Conservation (phyloP, 2,888 invertebrate species). For the Dione vanillae region DNA sequence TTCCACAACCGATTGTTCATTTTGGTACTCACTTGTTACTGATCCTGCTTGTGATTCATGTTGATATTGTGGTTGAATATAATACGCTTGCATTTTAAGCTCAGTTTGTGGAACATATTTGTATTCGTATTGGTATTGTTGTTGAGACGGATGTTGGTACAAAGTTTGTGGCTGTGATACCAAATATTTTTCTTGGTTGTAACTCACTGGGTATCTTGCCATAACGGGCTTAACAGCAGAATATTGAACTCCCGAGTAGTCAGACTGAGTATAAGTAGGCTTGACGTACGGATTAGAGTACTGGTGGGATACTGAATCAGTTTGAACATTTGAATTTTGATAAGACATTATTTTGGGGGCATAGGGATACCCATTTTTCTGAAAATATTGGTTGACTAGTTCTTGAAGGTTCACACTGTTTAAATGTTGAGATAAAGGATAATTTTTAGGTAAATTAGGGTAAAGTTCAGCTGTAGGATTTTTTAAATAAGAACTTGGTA, state of each 20-base stretch:
- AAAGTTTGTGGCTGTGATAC: slow-evolving; percentile 61
- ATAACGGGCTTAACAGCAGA: slow-evolving; percentile 80
- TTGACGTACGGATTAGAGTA: slow-evolving; percentile 71
- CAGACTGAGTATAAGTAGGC: slow-evolving; percentile 74
- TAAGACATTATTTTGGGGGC: slow-evolving; percentile 73
- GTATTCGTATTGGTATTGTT: slow-evolving; percentile 69
- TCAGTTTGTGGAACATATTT: slow-evolving; percentile 64
- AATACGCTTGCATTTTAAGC: slow-evolving; percentile 60
- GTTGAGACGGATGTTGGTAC: slow-evolving; percentile 65
- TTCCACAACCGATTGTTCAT: slow-evolving; percentile 50
- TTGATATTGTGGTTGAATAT: slow-evolving; percentile 65
- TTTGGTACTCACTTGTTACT: slow-evolving; percentile 51
- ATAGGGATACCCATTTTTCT: slow-evolving; percentile 71
- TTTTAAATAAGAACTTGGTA: slow-evolving; percentile 83
- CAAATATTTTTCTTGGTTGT: slow-evolving; percentile 62
- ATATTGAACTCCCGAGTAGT: slow-evolving; percentile 76
- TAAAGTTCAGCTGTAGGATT: slow-evolving; percentile 82
- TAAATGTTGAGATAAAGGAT: slow-evolving; percentile 81
- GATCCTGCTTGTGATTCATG: slow-evolving; percentile 55
- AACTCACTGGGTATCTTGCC: slow-evolving; percentile 74
- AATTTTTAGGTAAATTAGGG: slow-evolving; percentile 82
- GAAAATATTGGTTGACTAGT: slow-evolving; percentile 81
- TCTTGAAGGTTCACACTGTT: slow-evolving; percentile 84
- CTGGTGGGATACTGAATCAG: slow-evolving; percentile 62
- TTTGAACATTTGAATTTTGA: slow-evolving; percentile 55